A percentile compares a stretch with the other conserved stretches of the same genome.
phyloP scores from a whole-genome alignment of 2,797 vertebrate genomes.

The Lacerta viridis region DNA sequence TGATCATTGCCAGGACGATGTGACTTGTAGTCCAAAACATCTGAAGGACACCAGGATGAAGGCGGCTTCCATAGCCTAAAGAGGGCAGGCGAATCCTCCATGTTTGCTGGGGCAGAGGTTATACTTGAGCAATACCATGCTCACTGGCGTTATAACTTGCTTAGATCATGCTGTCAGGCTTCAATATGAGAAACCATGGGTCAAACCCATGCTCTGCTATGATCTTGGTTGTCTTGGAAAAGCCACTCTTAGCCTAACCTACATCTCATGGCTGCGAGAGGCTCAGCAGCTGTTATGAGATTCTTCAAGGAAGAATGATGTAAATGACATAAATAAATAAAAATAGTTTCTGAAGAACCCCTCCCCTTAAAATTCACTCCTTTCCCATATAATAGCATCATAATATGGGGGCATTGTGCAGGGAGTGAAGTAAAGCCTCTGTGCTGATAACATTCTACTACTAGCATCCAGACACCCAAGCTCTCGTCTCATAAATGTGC shows the following conservation, averaged over 20 bases:
- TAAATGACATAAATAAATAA: background rate
- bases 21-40: too few species aligned
- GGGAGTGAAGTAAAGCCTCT: background rate
- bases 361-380: background rate
- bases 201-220: background rate
- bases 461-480: background rate
- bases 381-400: background rate
- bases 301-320: background rate
- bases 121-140: too few species aligned
- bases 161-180: too few species aligned
- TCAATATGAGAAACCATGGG: background rate
- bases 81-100: background rate
- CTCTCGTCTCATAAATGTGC: background rate
- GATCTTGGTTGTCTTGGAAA: background rate
- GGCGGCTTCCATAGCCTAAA: too few species aligned
- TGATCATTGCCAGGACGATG: too few species aligned
- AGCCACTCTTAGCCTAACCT: background rate
- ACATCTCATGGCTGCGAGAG: background rate
- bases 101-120: background rate
- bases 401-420: background rate
- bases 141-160: too few species aligned
- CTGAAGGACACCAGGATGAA: too few species aligned
- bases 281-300: background rate
- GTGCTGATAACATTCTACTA: background rate
- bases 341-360: background rate